These are phyloP conservation scores for Cephalopachus bancanus DNA, from an alignment of 2,797 vertebrate species.

Conservation along the genomic window DNA sequence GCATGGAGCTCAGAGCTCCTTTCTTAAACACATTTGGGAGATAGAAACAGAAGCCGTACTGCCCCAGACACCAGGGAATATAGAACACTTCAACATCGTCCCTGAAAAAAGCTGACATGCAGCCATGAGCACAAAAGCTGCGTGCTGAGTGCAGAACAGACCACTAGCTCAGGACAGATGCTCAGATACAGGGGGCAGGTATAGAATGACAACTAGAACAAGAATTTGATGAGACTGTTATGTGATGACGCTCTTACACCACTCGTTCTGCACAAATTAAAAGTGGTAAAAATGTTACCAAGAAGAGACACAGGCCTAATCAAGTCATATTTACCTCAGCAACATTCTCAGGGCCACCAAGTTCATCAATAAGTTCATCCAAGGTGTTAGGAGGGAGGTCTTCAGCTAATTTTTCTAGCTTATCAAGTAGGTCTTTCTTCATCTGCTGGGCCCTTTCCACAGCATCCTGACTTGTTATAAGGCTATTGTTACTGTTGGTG, in stretches of 20 bases:
- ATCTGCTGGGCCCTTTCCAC: constrained; percentile 98
- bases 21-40: not conserved
- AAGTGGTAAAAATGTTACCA: not conserved
- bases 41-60: not conserved
- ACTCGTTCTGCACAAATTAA: not conserved
- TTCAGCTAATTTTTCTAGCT: constrained; percentile 95
- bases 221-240: not conserved
- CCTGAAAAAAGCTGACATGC: not conserved
- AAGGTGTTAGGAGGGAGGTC: constrained; percentile 97
- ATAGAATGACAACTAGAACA: not conserved
- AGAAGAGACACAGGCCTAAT: rapidly evolving
- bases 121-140: not conserved
- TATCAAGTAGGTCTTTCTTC: constrained; percentile 96
- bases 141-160: not conserved
- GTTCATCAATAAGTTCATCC: constrained; percentile 98
- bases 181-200: not conserved
- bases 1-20: not conserved
- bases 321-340: constrained; percentile 93
- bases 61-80: rapidly evolving
- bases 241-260: not conserved
- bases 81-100: not conserved
- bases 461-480: constrained; percentile 96
- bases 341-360: constrained; percentile 98
- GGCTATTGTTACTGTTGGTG: constrained; percentile 90
- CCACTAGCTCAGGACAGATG: not conserved